Conservation (phyloP, 2,888 invertebrate genomes). For the Fragum whitleyi region DNA sequence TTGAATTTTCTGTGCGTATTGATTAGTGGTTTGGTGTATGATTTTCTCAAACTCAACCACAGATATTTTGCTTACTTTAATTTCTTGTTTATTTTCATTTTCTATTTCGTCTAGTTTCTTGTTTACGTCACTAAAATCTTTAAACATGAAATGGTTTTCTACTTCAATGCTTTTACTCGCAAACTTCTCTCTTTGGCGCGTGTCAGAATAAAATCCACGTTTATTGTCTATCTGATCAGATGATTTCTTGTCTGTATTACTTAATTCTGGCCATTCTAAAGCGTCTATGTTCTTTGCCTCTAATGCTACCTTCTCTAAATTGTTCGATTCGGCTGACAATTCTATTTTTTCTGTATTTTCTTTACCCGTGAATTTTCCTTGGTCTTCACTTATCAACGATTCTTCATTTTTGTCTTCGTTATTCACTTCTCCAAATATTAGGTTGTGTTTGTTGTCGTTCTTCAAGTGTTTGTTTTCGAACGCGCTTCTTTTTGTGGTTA, state of each 20-base stretch:
- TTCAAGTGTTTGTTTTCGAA: too few relatives aligned
- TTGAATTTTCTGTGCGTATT: constrained; percentile 75
- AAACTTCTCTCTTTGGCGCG: neutral
- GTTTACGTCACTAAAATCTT: constrained; percentile 6
- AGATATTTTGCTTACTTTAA: neutral
- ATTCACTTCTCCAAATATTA: too few relatives aligned
- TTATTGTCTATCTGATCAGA: neutral
- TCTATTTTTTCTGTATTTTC: neutral
- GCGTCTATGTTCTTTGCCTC: neutral
- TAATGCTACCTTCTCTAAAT: neutral
- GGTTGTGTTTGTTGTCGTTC: too few relatives aligned
- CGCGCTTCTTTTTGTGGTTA: too few relatives aligned
- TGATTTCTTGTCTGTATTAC: neutral
- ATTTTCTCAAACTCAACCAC: constrained; percentile 45
- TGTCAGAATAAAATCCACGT: neutral
- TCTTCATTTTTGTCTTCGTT: too few relatives aligned
- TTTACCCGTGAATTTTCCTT: too few relatives aligned
- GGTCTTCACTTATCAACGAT: too few relatives aligned
- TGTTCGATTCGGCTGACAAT: neutral
- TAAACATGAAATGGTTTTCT: neutral
- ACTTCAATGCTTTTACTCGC: neutral
- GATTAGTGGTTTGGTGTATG: constrained; percentile 54
- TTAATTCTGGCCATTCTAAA: neutral
- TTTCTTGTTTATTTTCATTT: constrained; percentile 2
- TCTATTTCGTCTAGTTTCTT: constrained; percentile 18